A percentile compares a stretch with the other conserved stretches of the same genome.
Conservation (phyloP, 2,888 invertebrate species). For the Calliphora vomitoria region DNA sequence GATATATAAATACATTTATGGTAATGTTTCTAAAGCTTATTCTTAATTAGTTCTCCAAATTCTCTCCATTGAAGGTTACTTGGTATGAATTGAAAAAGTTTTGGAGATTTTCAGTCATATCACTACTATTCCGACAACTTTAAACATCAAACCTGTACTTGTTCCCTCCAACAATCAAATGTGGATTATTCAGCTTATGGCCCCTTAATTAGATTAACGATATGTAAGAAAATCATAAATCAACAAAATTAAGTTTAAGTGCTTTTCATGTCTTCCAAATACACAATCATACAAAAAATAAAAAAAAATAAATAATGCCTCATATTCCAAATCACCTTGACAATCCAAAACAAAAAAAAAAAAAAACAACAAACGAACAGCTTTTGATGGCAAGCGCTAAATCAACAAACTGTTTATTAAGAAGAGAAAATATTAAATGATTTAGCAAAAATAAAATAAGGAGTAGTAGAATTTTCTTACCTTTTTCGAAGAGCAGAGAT, state of each 20-base stretch:
- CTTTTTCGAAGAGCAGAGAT: not conserved
- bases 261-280: constrained; percentile 5
- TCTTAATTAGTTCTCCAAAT: no score
- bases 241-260: constrained; percentile 27
- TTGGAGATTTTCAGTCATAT: no score
- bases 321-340: constrained; percentile 38
- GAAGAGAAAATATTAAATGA: constrained; percentile 37
- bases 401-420: constrained; percentile 35
- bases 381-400: constrained; percentile 58
- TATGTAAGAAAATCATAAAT: not conserved
- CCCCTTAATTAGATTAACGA: constrained; percentile 31
- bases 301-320: not conserved
- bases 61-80: no score
- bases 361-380: not conserved
- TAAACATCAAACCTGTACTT: no score
- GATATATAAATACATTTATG: no score
- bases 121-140: no score
- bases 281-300: not conserved
- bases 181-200: not conserved
- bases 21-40: no score
- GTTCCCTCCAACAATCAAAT: not conserved
- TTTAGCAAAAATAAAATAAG: constrained; percentile 8
- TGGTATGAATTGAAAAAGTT: no score
- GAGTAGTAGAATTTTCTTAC: not conserved
- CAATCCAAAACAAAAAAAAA: constrained; percentile 5